These are phyloP conservation scores for Hylaeus volcanicus DNA, from an alignment of 1,140 invertebrate species.

Conservation along the genomic window DNA sequence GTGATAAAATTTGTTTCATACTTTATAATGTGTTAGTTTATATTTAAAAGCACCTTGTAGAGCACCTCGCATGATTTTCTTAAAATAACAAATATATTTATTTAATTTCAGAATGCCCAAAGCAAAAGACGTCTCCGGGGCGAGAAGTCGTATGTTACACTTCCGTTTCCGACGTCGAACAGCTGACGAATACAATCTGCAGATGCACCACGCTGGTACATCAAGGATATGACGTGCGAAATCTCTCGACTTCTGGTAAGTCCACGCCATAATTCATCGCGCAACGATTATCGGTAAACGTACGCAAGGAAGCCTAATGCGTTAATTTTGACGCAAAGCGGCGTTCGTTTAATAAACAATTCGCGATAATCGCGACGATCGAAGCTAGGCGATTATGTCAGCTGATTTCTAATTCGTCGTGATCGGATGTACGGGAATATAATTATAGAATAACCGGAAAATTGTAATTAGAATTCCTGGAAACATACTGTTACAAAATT, in stretches of 20 bases:
- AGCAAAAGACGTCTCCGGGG: constrained; percentile 69
- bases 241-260: constrained; percentile 75
- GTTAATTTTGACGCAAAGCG: constrained; percentile 13
- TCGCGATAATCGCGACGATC: constrained; percentile 25
- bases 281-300: background rate
- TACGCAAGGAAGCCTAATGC: background rate
- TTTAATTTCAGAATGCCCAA: constrained; percentile 74
- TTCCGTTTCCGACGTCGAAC: constrained; percentile 60
- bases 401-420: background rate
- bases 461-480: background rate
- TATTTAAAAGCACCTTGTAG: no score
- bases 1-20: no score
- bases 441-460: background rate
- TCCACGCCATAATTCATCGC: background rate
- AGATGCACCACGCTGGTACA: constrained; percentile 77
- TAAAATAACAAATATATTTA: background rate
- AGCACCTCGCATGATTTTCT: background rate
- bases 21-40: no score
- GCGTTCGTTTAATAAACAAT: constrained; percentile 4
- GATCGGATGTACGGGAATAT: background rate
- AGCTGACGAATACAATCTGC: constrained; percentile 71
- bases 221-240: constrained; percentile 73
- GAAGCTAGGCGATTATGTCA: constrained; percentile 7
- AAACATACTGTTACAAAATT: background rate
- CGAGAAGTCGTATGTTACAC: constrained; percentile 77